Percentiles rank a stretch among this genome's conserved stretches.
These are phyloP conservation scores for Andricus quercusramuli DNA, from an alignment of 2,888 invertebrate species.

Conservation along the genomic window DNA sequence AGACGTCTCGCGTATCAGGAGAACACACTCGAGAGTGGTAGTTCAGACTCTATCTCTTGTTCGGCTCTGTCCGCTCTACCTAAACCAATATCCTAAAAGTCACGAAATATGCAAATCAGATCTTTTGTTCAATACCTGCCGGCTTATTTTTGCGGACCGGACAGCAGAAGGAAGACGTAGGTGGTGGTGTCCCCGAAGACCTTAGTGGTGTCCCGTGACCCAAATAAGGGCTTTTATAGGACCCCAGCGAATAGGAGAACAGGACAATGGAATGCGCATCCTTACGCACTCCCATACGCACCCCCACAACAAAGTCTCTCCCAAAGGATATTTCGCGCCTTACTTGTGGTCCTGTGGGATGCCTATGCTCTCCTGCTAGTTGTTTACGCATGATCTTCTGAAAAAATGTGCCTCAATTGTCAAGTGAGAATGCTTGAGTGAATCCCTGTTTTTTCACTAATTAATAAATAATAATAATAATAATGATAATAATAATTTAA, in stretches of 20 bases:
- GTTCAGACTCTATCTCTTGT: not conserved
- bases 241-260: constrained; percentile 74
- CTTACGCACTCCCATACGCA: constrained; percentile 63
- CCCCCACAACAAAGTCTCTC: constrained; percentile 56
- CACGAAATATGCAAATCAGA: constrained; percentile 76
- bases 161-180: constrained; percentile 66
- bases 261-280: constrained; percentile 59
- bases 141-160: constrained; percentile 76
- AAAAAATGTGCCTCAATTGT: constrained; percentile 61
- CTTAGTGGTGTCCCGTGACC: constrained; percentile 73
- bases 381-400: constrained; percentile 74
- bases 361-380: constrained; percentile 74
- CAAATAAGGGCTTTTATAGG: constrained; percentile 79
- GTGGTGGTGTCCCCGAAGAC: constrained; percentile 61
- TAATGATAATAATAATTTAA: no score
- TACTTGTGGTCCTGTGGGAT: constrained; percentile 58
- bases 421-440: constrained; percentile 42
- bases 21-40: constrained; percentile 56
- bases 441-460: not conserved
- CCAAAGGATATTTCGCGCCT: constrained; percentile 59
- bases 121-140: constrained; percentile 78
- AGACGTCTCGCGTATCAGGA: constrained; percentile 74
- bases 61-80: not conserved
- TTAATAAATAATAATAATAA: no score
- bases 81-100: constrained; percentile 32